These are phyloP conservation scores for Pimpla rufipes DNA, from an alignment of 2,888 invertebrate genomes.

Conservation along the genomic window DNA sequence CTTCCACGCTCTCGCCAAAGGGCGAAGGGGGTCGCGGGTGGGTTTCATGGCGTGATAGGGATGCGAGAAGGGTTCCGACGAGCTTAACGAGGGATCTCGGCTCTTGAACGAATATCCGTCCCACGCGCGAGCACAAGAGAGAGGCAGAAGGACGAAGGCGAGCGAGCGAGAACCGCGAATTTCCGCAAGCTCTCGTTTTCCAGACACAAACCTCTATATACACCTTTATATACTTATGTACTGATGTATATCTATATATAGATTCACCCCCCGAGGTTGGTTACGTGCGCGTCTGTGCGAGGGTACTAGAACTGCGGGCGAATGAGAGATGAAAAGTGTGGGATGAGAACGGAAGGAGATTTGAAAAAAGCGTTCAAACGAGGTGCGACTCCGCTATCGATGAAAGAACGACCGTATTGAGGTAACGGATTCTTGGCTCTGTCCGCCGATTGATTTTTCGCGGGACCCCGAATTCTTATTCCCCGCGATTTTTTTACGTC, in stretches of 20 bases:
- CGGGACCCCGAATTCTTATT: background rate
- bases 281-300: slow-evolving; percentile 1
- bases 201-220: slow-evolving; percentile 30
- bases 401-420: slow-evolving; percentile 13
- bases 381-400: slow-evolving; percentile 2
- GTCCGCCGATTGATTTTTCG: slow-evolving; percentile 16
- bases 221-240: too few species aligned
- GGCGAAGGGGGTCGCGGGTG: background rate
- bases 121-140: slow-evolving; percentile 37
- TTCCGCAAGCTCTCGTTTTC: slow-evolving; percentile 56
- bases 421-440: slow-evolving; percentile 16
- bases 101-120: slow-evolving; percentile 62
- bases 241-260: background rate
- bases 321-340: slow-evolving; percentile 7
- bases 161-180: slow-evolving; percentile 56
- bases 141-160: slow-evolving; percentile 33
- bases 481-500: background rate
- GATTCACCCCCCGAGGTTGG: background rate
- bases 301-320: background rate
- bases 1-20: slow-evolving; percentile 12
- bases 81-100: slow-evolving; percentile 61
- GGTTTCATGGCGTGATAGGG: slow-evolving; percentile 26
- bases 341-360: slow-evolving; percentile 17
- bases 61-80: slow-evolving; percentile 38
- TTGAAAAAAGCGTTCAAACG: slow-evolving; percentile 7